Base-by-base conservation (phyloP, 1,140 invertebrate genomes). In the Sesamia nonagrioides region DNA sequence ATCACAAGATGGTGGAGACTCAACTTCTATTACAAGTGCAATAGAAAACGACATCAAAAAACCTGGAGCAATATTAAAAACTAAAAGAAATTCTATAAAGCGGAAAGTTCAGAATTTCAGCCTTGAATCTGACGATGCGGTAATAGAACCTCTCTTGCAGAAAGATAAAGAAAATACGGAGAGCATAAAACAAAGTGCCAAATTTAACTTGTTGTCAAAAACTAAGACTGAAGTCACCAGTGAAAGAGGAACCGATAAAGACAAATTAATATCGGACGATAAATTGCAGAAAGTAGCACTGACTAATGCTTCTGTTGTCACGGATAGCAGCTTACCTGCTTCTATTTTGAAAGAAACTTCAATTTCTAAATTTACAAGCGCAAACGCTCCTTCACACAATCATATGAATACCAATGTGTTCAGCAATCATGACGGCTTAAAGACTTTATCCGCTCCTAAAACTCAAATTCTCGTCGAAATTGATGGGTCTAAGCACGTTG, bases 31-130 rank as follows among this genome's bases (percentile, higher is more conserved):
- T 50, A 92, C 89, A 61, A 95, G 93, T 89, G 87, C 88, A 54
- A 75, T 91, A 74, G 94, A 95, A 80, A 92, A 91, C 80, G 93
- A 95, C 83, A 75, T 87, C 9, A 95, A 88, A 84, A 94, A 92
- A 78, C 60, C 90, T 61, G 81, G 86, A 21, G 90, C 86, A 58
- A 87, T 92, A 68, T 86, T 89, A 37, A 95, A 95, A 89, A 87
- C 88, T 0, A 95, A 94, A 72, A 91, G 89, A 87, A 92, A 79
- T 77, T 92, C 91, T n/a, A 90, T 92, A 17, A 93, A 95, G 77
- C 89, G 89, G 77, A 94, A 92, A 84, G 90, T 91, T 71, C 90
- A 90, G 75, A 94, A 90, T 58, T 91, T 92, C 6, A 89, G 88
- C 45, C 86, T 91, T 35, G 93, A 94, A 79, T 89, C 88, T 13